A percentile compares a stretch with the other conserved stretches of the same genome.
These are phyloP conservation scores for Anguilla marmorata DNA, from an alignment of 2,797 vertebrate species.

Conservation along the genomic window DNA sequence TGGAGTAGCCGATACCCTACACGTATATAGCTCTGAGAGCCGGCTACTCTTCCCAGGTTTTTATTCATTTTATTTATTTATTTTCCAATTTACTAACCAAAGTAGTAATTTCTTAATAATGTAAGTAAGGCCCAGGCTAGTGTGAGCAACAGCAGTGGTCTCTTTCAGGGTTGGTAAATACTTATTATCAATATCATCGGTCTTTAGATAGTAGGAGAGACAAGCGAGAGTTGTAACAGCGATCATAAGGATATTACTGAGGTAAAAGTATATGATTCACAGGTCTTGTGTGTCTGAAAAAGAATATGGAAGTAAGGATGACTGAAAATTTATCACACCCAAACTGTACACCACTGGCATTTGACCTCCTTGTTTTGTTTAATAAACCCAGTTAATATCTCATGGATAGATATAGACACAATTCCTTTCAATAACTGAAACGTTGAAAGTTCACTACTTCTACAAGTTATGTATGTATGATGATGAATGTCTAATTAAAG, in stretches of 20 bases:
- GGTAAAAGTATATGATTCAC: background rate
- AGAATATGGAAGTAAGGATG: background rate
- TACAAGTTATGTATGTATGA: too few relatives aligned
- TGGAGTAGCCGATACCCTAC: background rate
- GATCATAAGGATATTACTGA: background rate
- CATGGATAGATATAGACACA: background rate
- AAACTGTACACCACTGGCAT: background rate
- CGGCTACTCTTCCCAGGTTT: background rate
- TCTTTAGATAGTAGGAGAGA: background rate
- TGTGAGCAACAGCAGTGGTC: background rate
- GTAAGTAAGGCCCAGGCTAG: background rate
- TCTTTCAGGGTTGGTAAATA: background rate
- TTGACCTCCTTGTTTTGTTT: background rate
- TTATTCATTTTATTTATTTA: too few relatives aligned
- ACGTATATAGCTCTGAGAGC: background rate
- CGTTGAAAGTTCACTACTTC: background rate
- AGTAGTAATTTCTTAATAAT: background rate
- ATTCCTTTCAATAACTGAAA: background rate
- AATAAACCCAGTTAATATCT: background rate
- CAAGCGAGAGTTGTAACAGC: background rate
- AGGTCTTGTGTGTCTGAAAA: background rate
- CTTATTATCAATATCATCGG: background rate
- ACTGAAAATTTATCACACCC: background rate
- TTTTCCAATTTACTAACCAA: background rate
- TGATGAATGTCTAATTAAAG: too few relatives aligned